Evolutionary conservation across 2,888 invertebrate genomes (phyloP).

Genomic region (Zygogramma bicolorata): DNA sequence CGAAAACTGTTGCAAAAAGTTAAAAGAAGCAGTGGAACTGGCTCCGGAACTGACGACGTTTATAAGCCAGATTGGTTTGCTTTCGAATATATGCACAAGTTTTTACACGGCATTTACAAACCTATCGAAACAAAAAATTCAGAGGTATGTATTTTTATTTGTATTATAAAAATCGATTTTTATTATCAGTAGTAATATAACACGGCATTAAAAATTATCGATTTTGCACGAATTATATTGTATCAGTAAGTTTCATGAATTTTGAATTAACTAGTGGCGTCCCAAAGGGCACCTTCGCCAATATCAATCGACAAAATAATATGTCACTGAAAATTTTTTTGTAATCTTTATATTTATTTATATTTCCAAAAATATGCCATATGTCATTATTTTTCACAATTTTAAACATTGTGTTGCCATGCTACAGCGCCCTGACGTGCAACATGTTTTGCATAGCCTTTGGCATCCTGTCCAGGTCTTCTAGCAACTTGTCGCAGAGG

Average conservation of each 20-base stretch:
- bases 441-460: neutral
- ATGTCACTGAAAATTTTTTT: neutral
- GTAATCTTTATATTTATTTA: neutral
- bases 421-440: neutral
- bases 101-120: neutral
- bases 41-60: conserved; percentile 32
- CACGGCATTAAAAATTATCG: neutral
- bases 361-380: neutral
- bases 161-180: neutral
- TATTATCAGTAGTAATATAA: neutral
- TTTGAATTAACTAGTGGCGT: neutral
- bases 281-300: neutral
- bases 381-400: neutral
- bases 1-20: conserved; percentile 65
- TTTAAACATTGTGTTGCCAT: neutral
- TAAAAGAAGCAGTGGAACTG: conserved; percentile 49
- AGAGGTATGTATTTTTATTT: neutral
- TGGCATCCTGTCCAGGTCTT: conserved; percentile 3
- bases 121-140: neutral
- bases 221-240: neutral
- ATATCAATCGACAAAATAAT: neutral
- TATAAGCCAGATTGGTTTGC: conserved; percentile 68
- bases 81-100: conserved; percentile 54
- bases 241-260: neutral
- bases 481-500: conserved; percentile 18